Percentiles rank a stretch among this genome's conserved stretches.
These are phyloP conservation scores for Austrolebias charrua DNA, from an alignment of 2,797 vertebrate species.

Conservation along the genomic window DNA sequence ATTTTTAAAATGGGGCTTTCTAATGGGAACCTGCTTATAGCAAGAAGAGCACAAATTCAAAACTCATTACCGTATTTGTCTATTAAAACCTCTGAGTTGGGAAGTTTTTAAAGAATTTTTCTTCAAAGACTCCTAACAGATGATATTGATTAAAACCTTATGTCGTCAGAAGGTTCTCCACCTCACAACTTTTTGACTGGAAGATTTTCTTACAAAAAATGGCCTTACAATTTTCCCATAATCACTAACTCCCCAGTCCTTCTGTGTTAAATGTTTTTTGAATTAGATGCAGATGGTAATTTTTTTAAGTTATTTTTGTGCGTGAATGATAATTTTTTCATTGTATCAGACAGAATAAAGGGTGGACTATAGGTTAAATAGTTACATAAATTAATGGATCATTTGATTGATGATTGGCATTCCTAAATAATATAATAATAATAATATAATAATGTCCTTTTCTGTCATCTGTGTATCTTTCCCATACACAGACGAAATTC, in stretches of 20 bases:
- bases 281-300: background rate
- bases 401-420: no score
- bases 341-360: background rate
- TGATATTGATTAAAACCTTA: background rate
- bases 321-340: background rate
- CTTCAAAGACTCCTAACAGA: background rate
- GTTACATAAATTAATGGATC: no score
- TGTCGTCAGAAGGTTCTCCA: constrained; percentile 3
- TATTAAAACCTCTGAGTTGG: constrained; percentile 1
- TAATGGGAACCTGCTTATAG: background rate
- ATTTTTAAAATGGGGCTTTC: constrained; percentile 24
- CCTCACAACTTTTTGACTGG: background rate
- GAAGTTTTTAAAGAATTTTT: constrained; percentile 12
- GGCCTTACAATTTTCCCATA: background rate
- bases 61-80: constrained; percentile 15
- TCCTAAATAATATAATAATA: no score
- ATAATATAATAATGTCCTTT: no score
- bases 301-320: constrained; percentile 25
- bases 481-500: no score
- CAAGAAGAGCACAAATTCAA: background rate
- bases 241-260: constrained; percentile 4
- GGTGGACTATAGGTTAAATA: no score
- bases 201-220: background rate
- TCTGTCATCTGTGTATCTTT: no score
- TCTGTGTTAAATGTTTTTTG: background rate